Evolutionary conservation across 64 coral and sea anemone species (phyloP).

Genomic region (Stylophora pistillata): DNA sequence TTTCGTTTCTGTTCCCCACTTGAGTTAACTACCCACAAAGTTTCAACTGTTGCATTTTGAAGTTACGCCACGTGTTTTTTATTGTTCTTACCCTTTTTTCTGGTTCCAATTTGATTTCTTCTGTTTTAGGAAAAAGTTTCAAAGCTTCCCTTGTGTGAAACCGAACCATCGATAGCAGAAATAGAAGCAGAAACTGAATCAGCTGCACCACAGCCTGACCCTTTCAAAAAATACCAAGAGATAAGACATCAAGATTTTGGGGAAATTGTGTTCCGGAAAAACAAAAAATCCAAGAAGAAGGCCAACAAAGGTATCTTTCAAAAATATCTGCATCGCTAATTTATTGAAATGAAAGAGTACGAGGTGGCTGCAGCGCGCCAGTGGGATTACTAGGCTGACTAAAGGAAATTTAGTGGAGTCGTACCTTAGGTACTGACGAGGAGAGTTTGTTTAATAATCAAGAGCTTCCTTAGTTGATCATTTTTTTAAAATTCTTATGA

Average conservation of each 20-base stretch:
- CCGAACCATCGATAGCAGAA: background rate
- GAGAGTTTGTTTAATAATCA: no score
- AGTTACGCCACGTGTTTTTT: no score
- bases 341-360: background rate
- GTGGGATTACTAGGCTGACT: background rate
- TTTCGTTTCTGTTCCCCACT: background rate
- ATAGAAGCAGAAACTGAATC: background rate
- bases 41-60: no score
- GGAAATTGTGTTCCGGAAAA: conserved; percentile 85
- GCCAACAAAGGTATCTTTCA: conserved; percentile 22
- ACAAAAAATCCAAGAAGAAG: conserved; percentile 63
- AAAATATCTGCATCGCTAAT: background rate
- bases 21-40: no score
- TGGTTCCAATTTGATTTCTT: background rate
- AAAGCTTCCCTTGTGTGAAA: background rate
- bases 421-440: no score
- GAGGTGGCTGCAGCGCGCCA: background rate
- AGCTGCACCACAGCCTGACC: background rate
- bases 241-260: conserved; percentile 89
- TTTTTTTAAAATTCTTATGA: no score
- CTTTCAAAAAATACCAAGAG: conserved; percentile 44
- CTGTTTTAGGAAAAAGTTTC: no score
- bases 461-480: no score
- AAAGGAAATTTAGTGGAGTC: no score
- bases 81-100: no score